Base-by-base conservation (phyloP, 2,888 invertebrate species). In the Brenthis hecate region DNA sequence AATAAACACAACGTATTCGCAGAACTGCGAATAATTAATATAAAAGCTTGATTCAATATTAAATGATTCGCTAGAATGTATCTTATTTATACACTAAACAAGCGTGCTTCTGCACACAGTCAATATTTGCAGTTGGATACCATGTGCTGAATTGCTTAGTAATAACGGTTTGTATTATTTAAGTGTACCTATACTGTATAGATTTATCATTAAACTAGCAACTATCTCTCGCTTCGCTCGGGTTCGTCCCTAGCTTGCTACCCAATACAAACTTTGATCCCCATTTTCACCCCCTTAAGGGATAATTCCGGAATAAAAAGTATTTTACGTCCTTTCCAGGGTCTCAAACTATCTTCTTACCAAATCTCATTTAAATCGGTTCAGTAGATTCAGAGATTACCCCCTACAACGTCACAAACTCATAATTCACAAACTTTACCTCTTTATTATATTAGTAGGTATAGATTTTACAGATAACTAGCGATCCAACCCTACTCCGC, bases 51-150 rank as follows among this genome's bases (percentile, higher is more conserved):
- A 57, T 63, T 36, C 54, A 58, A 62, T 56, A 63, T 61, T 63
- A 65, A 56, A 36, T n/a, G 50, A 65, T 54, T 57, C 36, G 36
- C 51, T 61, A 63, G 50, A 64, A 48, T 56, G 48, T 60, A 64
- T 51, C 48, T 54, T 64, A 63, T 60, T 66, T 66, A 69, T 63
- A 56, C 48, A 14, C 28, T 70, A 54, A 66, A 57, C 61, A 63
- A 61, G 36, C 69, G 56, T 66, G 66, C 47, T 69, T 61, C 56
- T 16, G 48, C 32, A 50, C 43, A 28, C 54, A 56, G 56, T 58
- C 47, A 69, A 66, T 69, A 62, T 69, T 69, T 66, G 69, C 32
- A 48, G 57, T 61, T 54, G 56, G 53, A 62, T 69, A 56, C 62
- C 65, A 62, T 69, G 60, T 62, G 56, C 47, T 36, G 69, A 69